phyloP scores from a whole-genome alignment of 2,888 invertebrate genomes.

The Drosophila kambysellisi region DNA sequence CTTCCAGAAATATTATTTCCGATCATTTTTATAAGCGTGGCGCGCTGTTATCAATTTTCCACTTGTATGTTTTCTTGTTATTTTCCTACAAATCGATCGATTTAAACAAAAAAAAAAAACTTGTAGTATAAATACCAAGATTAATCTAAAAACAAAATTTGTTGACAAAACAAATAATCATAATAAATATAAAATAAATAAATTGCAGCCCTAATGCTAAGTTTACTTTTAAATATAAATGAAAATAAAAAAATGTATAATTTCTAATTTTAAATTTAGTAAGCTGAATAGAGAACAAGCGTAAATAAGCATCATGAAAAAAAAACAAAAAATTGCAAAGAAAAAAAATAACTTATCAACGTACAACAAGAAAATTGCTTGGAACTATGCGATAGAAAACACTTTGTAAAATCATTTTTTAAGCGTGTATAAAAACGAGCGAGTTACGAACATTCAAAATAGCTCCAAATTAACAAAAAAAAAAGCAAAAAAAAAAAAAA shows the following conservation, averaged over 20 bases:
- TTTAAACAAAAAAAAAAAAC: constrained; percentile 37
- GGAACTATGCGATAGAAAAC: constrained; percentile 53
- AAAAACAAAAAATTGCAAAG: constrained; percentile 46
- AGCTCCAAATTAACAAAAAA: constrained; percentile 37
- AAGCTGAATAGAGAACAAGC: constrained; percentile 63
- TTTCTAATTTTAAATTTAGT: constrained; percentile 67
- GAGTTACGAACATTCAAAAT: constrained; percentile 38
- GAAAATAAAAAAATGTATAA: constrained; percentile 63
- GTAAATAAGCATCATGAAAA: constrained; percentile 34
- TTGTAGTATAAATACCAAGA: constrained; percentile 55
- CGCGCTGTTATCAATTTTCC: constrained; percentile 60
- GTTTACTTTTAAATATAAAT: constrained; percentile 61
- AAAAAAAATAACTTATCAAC: constrained; percentile 57
- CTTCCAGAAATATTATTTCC: constrained; percentile 57
- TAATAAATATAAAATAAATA: constrained; percentile 47
- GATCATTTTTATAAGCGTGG: constrained; percentile 61
- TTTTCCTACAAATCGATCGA: constrained; percentile 40
- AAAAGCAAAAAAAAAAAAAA: constrained; percentile 21
- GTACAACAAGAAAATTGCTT: constrained; percentile 63
- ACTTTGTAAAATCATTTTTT: constrained; percentile 78
- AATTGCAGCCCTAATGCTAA: constrained; percentile 64
- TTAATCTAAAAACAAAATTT: constrained; percentile 41
- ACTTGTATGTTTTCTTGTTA: constrained; percentile 65
- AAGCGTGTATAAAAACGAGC: constrained; percentile 65
- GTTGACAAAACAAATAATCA: constrained; percentile 52